Evolutionary conservation across 2,888 invertebrate genomes (phyloP), one percentile per base, ranked within the genome.

Genomic region (Theodoxus fluviatilis): DNA sequence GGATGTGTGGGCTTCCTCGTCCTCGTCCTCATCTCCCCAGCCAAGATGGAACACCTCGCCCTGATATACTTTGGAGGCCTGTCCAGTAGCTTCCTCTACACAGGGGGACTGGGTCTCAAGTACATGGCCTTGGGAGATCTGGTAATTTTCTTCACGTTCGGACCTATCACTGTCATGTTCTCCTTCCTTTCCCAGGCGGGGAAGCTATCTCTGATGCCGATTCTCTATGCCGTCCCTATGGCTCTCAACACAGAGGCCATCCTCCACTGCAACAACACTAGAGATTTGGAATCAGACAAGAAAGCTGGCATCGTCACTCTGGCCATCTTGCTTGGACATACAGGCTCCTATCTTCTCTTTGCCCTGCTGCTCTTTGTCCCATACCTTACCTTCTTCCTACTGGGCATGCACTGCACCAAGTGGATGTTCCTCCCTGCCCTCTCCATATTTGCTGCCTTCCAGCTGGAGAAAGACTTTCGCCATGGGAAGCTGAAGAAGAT

Each of bases 161-260:
- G 97, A 1, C 97, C 97, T 6, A 92, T 97, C 31, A 94, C 95
- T 31, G 96, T 96, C 28, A 90, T 97, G 25, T 97, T 96, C 88
- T 94, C 96, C 2, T 97, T 94, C 84, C 91, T 97, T 90, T 92
- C 94, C 35, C 96, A 97, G 89, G 94, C 95, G 0, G 97, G 97
- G 3, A 70, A 79, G 74, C 91, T 95, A n/a, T 94, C 95, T 83
- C 93, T 94, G 92, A 92, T 93, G 61, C 94, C 95, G 0, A 93
- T 97, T 79, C 93, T 95, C 81, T 97, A 96, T 89, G 96, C 96
- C 33, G 92, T 97, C 81, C 97, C 97, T 6, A 88, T 98, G 74
- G 96, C 97, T 12, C 88, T 98, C 31, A 96, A 96, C 83, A 96
- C 96, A 1, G 97, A 96, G 87, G 96, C 96, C 66, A 96, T 97